Conservation (phyloP, 2,888 invertebrate genomes). For the Seira sanloemensis region DNA sequence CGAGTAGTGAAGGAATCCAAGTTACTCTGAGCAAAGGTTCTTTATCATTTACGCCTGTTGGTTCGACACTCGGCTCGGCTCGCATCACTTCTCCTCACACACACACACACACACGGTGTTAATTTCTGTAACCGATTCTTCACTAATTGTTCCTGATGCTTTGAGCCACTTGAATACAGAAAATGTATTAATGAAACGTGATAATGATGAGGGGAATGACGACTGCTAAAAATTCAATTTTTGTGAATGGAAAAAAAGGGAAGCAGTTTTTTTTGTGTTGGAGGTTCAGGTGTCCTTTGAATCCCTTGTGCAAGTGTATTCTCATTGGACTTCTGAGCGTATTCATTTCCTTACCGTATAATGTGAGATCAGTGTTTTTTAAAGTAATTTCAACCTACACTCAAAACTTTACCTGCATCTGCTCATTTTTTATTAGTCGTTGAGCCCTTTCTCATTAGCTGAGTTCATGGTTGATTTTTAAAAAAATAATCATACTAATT, state of each 20-base stretch:
- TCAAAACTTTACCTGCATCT: neutral
- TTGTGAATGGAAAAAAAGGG: neutral
- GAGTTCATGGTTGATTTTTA: slow-evolving; percentile 53
- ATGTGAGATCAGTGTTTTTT: neutral
- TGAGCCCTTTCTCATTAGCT: neutral
- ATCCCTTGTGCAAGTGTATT: neutral
- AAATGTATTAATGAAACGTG: slow-evolving; percentile 34
- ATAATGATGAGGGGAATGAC: slow-evolving; percentile 23
- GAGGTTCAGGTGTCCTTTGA: slow-evolving; percentile 34
- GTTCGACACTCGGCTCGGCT: slow-evolving; percentile 27
- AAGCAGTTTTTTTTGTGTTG: slow-evolving; percentile 5
- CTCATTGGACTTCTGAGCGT: no score
- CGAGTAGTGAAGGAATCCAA: neutral
- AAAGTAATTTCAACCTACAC: neutral
- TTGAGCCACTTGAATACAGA: slow-evolving; percentile 5
- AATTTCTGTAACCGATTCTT: slow-evolving; percentile 41
- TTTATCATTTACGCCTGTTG: slow-evolving; percentile 57
- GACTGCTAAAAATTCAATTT: slow-evolving; percentile 15
- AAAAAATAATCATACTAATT: slow-evolving; percentile 7
- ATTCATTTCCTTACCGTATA: neutral
- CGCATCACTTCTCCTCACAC: neutral
- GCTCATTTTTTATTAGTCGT: neutral
- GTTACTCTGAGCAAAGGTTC: slow-evolving; percentile 17
- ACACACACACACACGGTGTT: neutral
- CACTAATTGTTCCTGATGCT: slow-evolving; percentile 49